A percentile compares a stretch with the other conserved stretches of the same genome.
Conservation (phyloP, 2,888 invertebrate species). For the Ormyrus rosae region DNA sequence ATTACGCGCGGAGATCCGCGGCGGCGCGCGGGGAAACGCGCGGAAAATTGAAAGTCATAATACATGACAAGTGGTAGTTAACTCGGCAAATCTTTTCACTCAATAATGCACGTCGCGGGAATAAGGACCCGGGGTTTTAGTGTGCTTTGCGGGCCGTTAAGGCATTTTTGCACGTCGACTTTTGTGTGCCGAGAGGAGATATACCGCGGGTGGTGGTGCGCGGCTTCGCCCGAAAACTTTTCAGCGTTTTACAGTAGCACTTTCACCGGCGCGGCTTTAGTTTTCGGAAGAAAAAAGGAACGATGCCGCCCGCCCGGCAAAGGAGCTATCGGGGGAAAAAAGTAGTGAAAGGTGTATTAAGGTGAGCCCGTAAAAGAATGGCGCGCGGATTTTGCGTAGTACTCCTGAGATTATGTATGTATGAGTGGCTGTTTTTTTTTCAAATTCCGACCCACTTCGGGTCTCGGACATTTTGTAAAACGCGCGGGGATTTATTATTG, state of each 20-base stretch:
- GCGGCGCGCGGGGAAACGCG: too few species aligned
- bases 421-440: not conserved
- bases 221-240: conserved; percentile 1
- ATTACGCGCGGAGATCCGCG: too few species aligned
- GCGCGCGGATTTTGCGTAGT: not conserved
- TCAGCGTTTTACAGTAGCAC: not conserved
- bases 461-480: too few species aligned
- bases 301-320: not conserved
- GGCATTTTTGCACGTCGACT: not conserved
- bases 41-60: conserved; percentile 21
- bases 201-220: too few species aligned
- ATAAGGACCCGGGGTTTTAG: not conserved
- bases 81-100: too few species aligned
- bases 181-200: not conserved
- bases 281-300: conserved; percentile 11
- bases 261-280: conserved; percentile 7
- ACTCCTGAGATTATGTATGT: not conserved
- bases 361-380: conserved; percentile 9
- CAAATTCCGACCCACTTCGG: too few species aligned
- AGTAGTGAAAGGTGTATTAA: conserved; percentile 43
- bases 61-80: too few species aligned
- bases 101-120: not conserved
- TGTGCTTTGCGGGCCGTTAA: not conserved
- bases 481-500: too few species aligned
- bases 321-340: conserved; percentile 19